Conservation (phyloP, 2,113 vertebrate genomes). For the Alethe diademata region DNA sequence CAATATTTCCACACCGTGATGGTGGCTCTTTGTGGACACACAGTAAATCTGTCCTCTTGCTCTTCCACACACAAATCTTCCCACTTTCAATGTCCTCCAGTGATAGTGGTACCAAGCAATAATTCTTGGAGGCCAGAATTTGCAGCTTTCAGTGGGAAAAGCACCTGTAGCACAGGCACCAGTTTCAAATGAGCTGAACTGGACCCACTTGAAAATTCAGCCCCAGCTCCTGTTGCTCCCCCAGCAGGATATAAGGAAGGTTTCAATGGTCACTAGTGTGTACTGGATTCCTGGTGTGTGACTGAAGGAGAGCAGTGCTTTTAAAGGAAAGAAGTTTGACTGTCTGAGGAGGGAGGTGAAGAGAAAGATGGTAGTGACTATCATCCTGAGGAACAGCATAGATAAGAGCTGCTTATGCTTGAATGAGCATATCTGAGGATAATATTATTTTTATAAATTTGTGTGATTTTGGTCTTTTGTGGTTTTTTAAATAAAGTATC, state of each 20-base stretch:
- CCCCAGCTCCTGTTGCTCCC: not conserved
- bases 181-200: not conserved
- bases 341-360: not conserved
- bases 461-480: not conserved
- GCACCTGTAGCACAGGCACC: not conserved
- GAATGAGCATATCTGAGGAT: not conserved
- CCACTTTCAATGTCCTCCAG: not conserved
- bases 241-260: not conserved
- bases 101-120: not conserved
- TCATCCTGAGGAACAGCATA: not conserved
- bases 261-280: rapidly evolving
- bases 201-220: not conserved
- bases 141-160: not conserved
- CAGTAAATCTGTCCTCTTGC: not conserved
- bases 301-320: rapidly evolving
- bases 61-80: not conserved
- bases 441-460: not conserved
- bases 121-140: not conserved
- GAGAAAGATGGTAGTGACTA: rapidly evolving
- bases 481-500: not conserved
- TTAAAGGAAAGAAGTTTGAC: not conserved
- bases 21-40: not conserved
- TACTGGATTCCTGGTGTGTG: rapidly evolving
- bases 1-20: not conserved
- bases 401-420: not conserved